phyloP scores from a whole-genome alignment of 2,888 invertebrate species.

The Torymus tubicola region DNA sequence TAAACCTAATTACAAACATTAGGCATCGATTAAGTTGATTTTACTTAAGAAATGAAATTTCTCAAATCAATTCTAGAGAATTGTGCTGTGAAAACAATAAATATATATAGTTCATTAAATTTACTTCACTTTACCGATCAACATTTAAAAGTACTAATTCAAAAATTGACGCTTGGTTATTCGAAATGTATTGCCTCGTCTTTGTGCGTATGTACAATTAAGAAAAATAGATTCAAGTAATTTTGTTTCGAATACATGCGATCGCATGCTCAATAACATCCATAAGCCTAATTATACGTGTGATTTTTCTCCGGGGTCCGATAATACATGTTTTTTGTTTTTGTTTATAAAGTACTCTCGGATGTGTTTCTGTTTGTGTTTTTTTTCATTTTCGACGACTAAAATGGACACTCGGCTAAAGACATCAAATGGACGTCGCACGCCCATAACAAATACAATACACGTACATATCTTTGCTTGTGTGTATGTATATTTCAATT shows the following conservation, averaged over 20 bases:
- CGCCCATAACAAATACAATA: conserved; percentile 45
- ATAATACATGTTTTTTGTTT: conserved; percentile 12
- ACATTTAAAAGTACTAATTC: too few relatives aligned
- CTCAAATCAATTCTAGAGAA: too few relatives aligned
- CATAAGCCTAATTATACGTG: conserved; percentile 22
- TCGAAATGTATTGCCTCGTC: too few relatives aligned
- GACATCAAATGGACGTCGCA: conserved; percentile 37
- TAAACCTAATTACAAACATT: too few relatives aligned
- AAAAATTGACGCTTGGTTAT: too few relatives aligned
- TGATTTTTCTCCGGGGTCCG: background rate
- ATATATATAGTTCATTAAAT: too few relatives aligned
- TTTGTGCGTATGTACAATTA: background rate
- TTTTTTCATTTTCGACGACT: conserved; percentile 23
- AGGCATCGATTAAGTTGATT: too few relatives aligned
- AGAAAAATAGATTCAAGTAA: conserved; percentile 1
- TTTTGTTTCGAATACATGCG: background rate
- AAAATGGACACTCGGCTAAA: conserved; percentile 47
- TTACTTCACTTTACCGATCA: too few relatives aligned
- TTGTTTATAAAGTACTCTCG: background rate
- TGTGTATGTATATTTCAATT: conserved; percentile 37
- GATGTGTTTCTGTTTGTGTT: background rate
- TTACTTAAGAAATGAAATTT: too few relatives aligned
- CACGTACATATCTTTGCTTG: background rate
- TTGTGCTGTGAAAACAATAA: too few relatives aligned
- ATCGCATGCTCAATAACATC: background rate